Base-by-base conservation (phyloP, 2,797 vertebrate genomes). In the Rhinogobio ventralis region DNA sequence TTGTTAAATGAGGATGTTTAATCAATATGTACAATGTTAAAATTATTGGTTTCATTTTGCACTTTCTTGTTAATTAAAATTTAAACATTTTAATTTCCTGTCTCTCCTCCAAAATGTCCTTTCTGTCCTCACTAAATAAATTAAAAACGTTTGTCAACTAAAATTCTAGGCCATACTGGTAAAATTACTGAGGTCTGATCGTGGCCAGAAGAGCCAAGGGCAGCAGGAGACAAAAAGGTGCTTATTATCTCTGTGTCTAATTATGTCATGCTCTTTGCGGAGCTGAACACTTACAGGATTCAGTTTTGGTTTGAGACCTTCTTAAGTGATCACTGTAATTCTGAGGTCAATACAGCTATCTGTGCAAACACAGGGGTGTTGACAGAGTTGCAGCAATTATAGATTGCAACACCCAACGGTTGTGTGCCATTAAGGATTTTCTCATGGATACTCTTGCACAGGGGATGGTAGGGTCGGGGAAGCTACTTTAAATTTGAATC, bases 291-390 rank as follows among this genome's bases (percentile, higher is more conserved):
- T 69, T 28, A 60, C 13, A 30, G 28, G 9, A 53, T 30, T 78
- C 8, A 4, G 8, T 53, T 71, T 39, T 55, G 10, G 36, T 23
- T 45, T 64, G 45, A 66, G 69, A 57, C 77, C 84, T 77, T 39
- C 11, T 33, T 53, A 75, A 86, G 28, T 82, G 84, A 89, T 82
- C 78, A 84, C 84, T 87, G 78, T 87, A 87, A 88, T 87, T 83
- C 87, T 49, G 72, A n/a, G 55, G 79, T 87, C 84, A 76, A 85
- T 69, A 81, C 73, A 74, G 60, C 10, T 1, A 79, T 69, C 66
- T n/a, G 62, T 46, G 42, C 57, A 73, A 85, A 85, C 83, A 85
- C 78, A 33, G 45, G 5, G 72, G 42, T 77, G 88, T 81, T 60
- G 64, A 84, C 68, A 77, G 64, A 15, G 72, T 30, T 51, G n/a